Evolutionary conservation across 2,797 vertebrate species (phyloP), one percentile per base, ranked within the genome.

Genomic region (Mormyrus hasselquistii): DNA sequence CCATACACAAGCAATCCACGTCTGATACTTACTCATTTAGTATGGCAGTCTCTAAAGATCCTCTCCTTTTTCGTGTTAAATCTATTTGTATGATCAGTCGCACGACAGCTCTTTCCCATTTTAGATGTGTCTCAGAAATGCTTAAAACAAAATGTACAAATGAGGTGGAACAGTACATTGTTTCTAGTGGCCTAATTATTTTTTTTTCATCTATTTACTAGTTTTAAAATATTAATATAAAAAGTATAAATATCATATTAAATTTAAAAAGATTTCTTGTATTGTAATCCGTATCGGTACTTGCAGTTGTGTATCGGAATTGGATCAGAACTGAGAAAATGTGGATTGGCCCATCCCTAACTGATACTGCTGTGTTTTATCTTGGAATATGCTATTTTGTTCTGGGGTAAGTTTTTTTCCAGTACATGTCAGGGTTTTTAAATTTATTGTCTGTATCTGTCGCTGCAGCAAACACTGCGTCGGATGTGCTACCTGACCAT

Each of bases 401-500:
- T 38, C 69, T 47, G 29, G 38, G 41, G 6, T 82, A 79, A 44
- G 19, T 82, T 44, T 38, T 82, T 44, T 38, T 82, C 8, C 16
- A 41, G 38, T 38, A 41, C 6, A 79, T 79, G 14, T 41, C 38
- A 79, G 41, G 38, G 38, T 22, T 79, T 38, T 82, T 47, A 6
- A 41, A 82, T 82, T 22, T 79, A 79, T 12, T 47, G 29, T 73
- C 29, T 73, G 34, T 73, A 73, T 38, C 69, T 38, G 55, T 92
- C 90, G 65, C 90, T 9, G 25, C 92, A 99, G 98, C 98, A 99
- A 99, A 99, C 97, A 38, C 93, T 99, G 88, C 95, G 98, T 89
- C 97, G 98, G 91, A 99, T 99, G 98, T 99, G 98, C 91, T 99
- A 99, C 93, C 94, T 99, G 52, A 99, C 98, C 0, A 99, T 99